A percentile compares a stretch with the other conserved stretches of the same genome.
Evolutionary conservation across 2,797 vertebrate species (phyloP).

Genomic region (Sorex maritimensis): DNA sequence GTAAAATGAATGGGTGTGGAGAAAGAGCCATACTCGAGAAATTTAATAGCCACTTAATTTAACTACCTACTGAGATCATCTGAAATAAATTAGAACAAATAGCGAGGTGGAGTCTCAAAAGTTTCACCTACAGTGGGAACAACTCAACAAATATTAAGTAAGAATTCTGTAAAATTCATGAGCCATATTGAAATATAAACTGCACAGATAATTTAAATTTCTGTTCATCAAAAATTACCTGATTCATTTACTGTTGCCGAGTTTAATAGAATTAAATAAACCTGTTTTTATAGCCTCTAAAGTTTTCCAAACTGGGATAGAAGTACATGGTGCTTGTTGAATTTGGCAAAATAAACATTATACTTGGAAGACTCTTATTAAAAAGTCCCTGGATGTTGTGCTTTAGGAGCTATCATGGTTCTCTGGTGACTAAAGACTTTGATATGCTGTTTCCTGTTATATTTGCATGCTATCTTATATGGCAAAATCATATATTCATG

Average conservation of each 20-base stretch:
- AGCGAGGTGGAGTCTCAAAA: background rate
- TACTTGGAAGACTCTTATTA: constrained; percentile 58
- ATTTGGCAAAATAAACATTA: constrained; percentile 8
- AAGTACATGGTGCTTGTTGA: background rate
- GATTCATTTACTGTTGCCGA: background rate
- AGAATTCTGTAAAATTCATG: constrained; percentile 28
- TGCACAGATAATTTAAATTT: constrained; percentile 46
- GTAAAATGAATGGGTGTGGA: constrained; percentile 75
- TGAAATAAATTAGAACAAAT: constrained; percentile 70
- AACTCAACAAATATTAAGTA: constrained; percentile 37
- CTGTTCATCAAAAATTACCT: constrained; percentile 15
- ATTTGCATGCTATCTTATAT: background rate
- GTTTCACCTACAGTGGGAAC: constrained; percentile 46
- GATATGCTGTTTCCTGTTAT: background rate
- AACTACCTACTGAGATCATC: constrained; percentile 80
- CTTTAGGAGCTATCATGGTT: background rate
- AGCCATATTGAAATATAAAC: background rate
- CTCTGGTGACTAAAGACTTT: constrained; percentile 1
- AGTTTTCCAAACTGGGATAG: constrained; percentile 37
- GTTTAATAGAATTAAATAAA: background rate
- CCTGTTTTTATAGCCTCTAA: constrained; percentile 6
- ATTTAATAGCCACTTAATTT: constrained; percentile 83
- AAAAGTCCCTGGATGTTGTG: background rate
- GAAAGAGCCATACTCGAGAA: constrained; percentile 69
- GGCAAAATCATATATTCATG: background rate